These are phyloP conservation scores for Acholoe squamosa DNA, from an alignment of 2,888 invertebrate genomes.

Conservation along the genomic window DNA sequence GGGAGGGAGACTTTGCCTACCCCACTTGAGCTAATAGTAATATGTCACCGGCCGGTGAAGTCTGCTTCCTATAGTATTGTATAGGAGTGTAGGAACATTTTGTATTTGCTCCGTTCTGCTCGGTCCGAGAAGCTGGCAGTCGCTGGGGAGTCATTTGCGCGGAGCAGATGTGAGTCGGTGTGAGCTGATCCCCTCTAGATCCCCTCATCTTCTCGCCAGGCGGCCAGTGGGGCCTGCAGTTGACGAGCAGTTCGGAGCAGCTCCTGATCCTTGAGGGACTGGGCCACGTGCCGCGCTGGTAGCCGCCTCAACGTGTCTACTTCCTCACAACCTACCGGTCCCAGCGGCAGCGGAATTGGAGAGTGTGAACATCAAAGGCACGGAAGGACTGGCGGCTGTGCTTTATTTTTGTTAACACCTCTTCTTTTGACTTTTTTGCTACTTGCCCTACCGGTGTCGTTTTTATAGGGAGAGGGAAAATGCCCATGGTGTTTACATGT, in stretches of 20 bases:
- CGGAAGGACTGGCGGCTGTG: slow-evolving; percentile 7
- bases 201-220: slow-evolving; percentile 11
- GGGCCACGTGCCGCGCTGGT: slow-evolving; percentile 9
- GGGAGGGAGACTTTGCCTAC: not conserved
- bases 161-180: not conserved
- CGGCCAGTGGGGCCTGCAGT: not conserved
- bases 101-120: slow-evolving; percentile 50
- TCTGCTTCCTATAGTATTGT: not conserved
- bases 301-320: slow-evolving; percentile 18
- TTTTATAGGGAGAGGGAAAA: not conserved
- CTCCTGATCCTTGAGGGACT: slow-evolving; percentile 13
- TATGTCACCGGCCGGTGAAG: not conserved
- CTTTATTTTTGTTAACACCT: not conserved
- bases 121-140: not conserved
- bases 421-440: not conserved
- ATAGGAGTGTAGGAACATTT: not conserved
- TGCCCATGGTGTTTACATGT: slow-evolving; percentile 19
- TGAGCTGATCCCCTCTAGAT: slow-evolving; percentile 30
- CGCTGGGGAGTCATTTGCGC: slow-evolving; percentile 1
- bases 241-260: not conserved
- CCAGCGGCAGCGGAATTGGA: slow-evolving; percentile 26
- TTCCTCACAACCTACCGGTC: slow-evolving; percentile 16
- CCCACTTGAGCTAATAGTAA: slow-evolving; percentile 10
- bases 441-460: not conserved
- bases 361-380: slow-evolving; percentile 19